Percentiles rank a stretch among this genome's conserved stretches.
Evolutionary conservation across 2,888 invertebrate species (phyloP).

Genomic region (Nomada hirtipes): DNA sequence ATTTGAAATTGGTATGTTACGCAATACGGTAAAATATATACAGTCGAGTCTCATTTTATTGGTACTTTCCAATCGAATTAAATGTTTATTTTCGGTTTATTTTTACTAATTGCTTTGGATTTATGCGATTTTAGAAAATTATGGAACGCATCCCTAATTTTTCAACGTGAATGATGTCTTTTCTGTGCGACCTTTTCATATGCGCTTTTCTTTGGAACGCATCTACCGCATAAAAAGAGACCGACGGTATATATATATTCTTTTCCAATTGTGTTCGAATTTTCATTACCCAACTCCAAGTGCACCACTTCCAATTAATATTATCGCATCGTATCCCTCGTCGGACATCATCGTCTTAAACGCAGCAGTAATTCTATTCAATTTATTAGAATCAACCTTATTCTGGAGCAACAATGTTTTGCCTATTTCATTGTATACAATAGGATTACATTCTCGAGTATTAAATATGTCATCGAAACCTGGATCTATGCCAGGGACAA

Average conservation of each 20-base stretch:
- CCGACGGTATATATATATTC: background rate
- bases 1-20: conserved; percentile 4
- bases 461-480: conserved; percentile 85
- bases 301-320: conserved; percentile 91
- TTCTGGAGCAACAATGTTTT: conserved; percentile 87
- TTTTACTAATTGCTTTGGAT: too few relatives aligned
- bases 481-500: conserved; percentile 90
- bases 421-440: conserved; percentile 88
- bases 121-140: too few relatives aligned
- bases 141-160: too few relatives aligned
- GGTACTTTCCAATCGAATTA: too few relatives aligned
- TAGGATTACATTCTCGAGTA: conserved; percentile 81
- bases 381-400: conserved; percentile 83
- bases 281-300: conserved; percentile 86
- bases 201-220: too few relatives aligned
- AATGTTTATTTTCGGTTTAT: too few relatives aligned
- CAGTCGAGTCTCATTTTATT: too few relatives aligned
- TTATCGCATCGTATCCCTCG: conserved; percentile 89
- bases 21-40: background rate
- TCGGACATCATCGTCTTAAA: conserved; percentile 88
- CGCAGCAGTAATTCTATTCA: conserved; percentile 86
- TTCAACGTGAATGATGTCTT: too few relatives aligned
- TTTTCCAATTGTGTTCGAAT: background rate
- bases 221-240: too few relatives aligned
- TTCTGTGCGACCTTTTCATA: too few relatives aligned